These are phyloP conservation scores for Stictonetta naevosa DNA, from an alignment of 2,113 vertebrate genomes.

Conservation along the genomic window DNA sequence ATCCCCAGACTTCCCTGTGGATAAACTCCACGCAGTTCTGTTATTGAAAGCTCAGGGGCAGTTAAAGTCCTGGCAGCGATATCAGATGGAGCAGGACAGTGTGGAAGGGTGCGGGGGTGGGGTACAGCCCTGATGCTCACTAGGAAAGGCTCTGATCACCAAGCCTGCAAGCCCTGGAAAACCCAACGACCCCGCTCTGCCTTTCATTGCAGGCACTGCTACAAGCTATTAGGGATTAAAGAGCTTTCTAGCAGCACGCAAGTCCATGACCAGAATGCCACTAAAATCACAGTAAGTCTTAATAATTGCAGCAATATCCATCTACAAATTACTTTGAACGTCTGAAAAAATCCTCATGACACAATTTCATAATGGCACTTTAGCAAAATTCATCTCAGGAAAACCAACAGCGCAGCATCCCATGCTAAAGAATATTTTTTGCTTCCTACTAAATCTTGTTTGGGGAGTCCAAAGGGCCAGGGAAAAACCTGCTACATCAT, in stretches of 20 bases:
- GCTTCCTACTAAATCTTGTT: background rate
- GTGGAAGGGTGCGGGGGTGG: background rate
- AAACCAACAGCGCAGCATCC: background rate
- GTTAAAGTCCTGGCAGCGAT: background rate
- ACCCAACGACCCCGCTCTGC: fast-evolving
- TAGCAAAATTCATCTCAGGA: background rate
- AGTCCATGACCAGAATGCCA: background rate
- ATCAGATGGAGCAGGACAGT: background rate
- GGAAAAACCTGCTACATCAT: background rate
- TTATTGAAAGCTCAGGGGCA: background rate
- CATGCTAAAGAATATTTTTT: background rate
- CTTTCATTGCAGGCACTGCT: background rate
- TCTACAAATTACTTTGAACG: background rate
- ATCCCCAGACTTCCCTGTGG: background rate
- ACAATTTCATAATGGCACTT: background rate
- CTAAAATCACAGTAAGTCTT: background rate
- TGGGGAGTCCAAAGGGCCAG: background rate
- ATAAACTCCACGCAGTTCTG: background rate
- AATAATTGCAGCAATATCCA: background rate
- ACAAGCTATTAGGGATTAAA: background rate
- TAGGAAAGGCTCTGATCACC: background rate
- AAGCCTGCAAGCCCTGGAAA: background rate
- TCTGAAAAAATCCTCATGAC: background rate
- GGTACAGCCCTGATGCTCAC: background rate
- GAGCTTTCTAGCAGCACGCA: background rate